A percentile compares a stretch with the other conserved stretches of the same genome.
Evolutionary conservation across 92 coral and sea anemone genomes (phyloP).

Genomic region (Siderastrea siderea): DNA sequence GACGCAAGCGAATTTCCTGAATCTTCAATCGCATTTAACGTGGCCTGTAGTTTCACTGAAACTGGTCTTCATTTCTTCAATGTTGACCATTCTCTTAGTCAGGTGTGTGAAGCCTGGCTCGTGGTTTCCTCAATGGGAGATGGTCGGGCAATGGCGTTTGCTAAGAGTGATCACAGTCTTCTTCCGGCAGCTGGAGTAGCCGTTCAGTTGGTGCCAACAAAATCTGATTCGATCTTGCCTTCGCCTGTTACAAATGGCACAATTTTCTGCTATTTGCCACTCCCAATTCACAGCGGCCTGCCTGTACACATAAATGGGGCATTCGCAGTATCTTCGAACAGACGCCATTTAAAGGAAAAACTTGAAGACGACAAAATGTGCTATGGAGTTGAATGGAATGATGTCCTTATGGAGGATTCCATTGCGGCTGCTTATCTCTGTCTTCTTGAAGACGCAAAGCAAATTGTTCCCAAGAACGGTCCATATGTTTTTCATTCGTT

Average conservation of each 20-base stretch:
- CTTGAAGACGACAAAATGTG: conserved; percentile 79
- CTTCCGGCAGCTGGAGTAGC: conserved; percentile 91
- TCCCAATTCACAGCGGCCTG: conserved; percentile 84
- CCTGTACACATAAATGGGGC: conserved; percentile 84
- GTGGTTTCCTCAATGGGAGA: conserved; percentile 81
- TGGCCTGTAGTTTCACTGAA: too few species aligned
- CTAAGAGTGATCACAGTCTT: conserved; percentile 63
- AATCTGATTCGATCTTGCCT: conserved; percentile 9
- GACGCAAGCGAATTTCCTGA: too few species aligned
- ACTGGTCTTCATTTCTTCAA: conserved; percentile 41
- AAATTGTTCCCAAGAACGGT: conserved; percentile 2
- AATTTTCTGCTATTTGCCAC: conserved; percentile 91
- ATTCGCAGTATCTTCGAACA: conserved; percentile 79
- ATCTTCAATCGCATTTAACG: too few species aligned
- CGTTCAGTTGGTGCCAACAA: conserved; percentile 22
- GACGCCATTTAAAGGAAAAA: conserved; percentile 75
- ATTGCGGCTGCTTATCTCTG: conserved; percentile 65
- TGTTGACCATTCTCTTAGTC: too few species aligned
- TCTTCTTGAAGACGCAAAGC: conserved; percentile 66
- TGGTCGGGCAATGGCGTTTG: conserved; percentile 59
- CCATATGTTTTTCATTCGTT: too few species aligned
- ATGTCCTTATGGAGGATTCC: conserved; percentile 58
- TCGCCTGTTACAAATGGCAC: conserved; percentile 4
- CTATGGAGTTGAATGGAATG: conserved; percentile 72
- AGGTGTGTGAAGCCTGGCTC: conserved; percentile 64